Percentiles rank a stretch among this genome's conserved stretches.
These are phyloP conservation scores for Callyntrura sp. DNA, from an alignment of 2,888 invertebrate genomes.

Conservation along the genomic window DNA sequence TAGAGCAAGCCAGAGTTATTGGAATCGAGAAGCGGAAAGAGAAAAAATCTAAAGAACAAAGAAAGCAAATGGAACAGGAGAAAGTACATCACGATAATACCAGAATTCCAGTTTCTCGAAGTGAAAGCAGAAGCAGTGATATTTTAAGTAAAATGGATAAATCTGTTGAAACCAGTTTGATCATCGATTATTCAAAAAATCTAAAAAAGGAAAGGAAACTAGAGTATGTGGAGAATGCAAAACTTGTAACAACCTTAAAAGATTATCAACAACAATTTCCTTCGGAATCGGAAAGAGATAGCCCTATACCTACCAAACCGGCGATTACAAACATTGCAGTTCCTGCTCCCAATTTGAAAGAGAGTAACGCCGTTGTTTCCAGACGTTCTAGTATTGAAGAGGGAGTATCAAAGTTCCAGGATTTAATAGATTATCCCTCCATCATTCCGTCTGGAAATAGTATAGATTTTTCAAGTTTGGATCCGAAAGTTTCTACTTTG, in stretches of 20 bases:
- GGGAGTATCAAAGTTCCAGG: not conserved
- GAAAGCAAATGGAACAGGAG: not conserved
- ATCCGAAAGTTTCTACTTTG: conserved; percentile 27
- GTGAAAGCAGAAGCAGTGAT: conserved; percentile 4
- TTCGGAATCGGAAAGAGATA: conserved; percentile 48
- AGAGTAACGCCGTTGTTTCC: no score
- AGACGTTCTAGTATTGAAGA: conserved; percentile 12
- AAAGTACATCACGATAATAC: no score
- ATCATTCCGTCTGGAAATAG: conserved; percentile 54
- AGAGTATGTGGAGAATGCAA: not conserved
- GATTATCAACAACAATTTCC: conserved; percentile 67
- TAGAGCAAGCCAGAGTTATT: conserved; percentile 71
- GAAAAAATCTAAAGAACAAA: not conserved
- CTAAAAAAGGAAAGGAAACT: not conserved
- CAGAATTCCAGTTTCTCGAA: not conserved
- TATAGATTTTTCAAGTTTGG: conserved; percentile 37
- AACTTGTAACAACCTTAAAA: not conserved
- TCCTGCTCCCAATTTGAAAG: not conserved
- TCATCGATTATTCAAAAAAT: not conserved
- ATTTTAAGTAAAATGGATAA: conserved; percentile 14
- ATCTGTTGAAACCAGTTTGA: conserved; percentile 34
- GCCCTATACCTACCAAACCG: conserved; percentile 27
- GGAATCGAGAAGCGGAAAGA: conserved; percentile 61
- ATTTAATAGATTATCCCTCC: conserved; percentile 13
- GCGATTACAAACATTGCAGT: not conserved